Evolutionary conservation across 2,113 vertebrate species (phyloP).

Genomic region (Columba livia): DNA sequence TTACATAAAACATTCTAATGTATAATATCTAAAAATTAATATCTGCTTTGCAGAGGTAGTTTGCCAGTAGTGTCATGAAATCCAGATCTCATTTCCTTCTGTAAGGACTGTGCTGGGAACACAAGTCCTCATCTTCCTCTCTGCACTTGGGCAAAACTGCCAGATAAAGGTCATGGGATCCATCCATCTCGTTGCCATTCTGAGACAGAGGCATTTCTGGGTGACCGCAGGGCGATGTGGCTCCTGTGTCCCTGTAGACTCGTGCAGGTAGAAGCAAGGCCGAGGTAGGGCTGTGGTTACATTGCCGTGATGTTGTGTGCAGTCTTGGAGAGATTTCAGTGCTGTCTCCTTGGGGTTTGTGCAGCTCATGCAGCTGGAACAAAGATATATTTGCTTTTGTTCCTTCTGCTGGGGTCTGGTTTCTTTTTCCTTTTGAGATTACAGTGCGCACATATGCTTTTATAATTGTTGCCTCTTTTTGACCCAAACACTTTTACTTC

Average conservation of each 20-base stretch:
- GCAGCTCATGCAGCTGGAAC: neutral
- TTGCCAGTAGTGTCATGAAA: neutral
- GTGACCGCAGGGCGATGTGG: neutral
- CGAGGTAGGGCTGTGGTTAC: neutral
- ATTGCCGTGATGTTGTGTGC: fast-evolving
- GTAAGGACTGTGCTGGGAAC: neutral
- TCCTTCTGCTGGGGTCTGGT: neutral
- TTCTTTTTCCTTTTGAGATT: conserved; percentile 14
- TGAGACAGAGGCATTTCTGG: neutral
- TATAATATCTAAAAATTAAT: neutral
- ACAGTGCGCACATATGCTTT: neutral
- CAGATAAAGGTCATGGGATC: neutral
- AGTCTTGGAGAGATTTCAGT: neutral
- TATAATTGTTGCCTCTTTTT: neutral
- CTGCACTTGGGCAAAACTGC: neutral
- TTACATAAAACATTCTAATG: neutral
- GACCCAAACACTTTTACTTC: neutral
- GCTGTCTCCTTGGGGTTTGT: neutral
- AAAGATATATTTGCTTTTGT: neutral
- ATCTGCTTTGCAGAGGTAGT: neutral
- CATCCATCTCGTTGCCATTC: neutral
- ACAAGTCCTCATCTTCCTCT: neutral
- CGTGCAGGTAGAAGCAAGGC: neutral
- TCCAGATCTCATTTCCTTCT: neutral
- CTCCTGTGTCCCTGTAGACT: neutral